These are phyloP conservation scores for Chironomus tentans DNA, from an alignment of 2,888 invertebrate genomes.

Conservation along the genomic window DNA sequence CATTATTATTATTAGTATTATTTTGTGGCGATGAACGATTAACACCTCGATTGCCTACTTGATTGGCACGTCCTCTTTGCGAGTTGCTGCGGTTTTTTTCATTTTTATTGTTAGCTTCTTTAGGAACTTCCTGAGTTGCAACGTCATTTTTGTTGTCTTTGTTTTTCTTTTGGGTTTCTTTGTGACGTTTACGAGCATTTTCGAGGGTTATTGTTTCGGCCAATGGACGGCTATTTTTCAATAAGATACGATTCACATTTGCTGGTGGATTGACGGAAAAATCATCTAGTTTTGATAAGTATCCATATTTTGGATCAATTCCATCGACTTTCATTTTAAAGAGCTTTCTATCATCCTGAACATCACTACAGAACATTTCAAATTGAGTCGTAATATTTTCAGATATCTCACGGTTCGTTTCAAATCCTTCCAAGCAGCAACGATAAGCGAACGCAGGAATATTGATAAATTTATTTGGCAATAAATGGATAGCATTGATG, in stretches of 20 bases:
- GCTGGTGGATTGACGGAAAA: not conserved
- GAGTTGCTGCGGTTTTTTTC: not conserved
- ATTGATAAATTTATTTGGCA: not conserved
- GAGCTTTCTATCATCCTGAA: not conserved
- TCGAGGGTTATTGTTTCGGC: constrained; percentile 12
- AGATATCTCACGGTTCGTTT: not conserved
- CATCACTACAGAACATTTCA: constrained; percentile 14
- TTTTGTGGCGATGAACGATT: not conserved
- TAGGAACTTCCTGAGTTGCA: no score
- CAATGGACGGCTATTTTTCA: constrained; percentile 10
- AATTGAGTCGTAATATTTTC: constrained; percentile 20
- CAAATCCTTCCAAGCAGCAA: not conserved
- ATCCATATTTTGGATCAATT: not conserved
- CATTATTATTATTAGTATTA: not conserved
- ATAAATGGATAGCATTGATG: not conserved
- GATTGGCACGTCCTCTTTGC: not conserved
- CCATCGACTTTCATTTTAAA: not conserved
- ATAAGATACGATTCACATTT: not conserved
- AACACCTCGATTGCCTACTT: not conserved
- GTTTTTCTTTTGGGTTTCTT: not conserved
- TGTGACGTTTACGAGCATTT: constrained; percentile 12
- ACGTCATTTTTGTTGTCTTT: not conserved
- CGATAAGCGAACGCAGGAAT: not conserved
- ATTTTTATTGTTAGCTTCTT: no score
- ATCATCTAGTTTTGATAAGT: not conserved